Conservation (phyloP, 2,888 invertebrate species). For the Notodonta dromedarius region DNA sequence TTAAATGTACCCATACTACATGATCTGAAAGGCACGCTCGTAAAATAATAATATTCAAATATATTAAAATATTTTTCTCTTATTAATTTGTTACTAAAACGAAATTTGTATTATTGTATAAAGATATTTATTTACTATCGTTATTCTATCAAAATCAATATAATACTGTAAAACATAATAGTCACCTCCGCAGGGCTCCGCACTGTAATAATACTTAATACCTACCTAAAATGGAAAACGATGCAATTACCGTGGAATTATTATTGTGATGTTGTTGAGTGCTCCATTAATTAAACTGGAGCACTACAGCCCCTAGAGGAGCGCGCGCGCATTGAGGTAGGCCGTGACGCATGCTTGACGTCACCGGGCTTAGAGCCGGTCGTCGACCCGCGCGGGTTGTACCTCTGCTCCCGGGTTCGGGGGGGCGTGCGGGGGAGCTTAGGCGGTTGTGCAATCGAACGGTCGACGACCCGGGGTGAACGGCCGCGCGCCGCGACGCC, state of each 20-base stretch:
- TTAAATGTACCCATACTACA: too few relatives aligned
- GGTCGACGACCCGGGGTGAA: slow-evolving; percentile 82
- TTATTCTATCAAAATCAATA: too few relatives aligned
- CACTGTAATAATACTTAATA: too few relatives aligned
- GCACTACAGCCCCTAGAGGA: slow-evolving; percentile 78
- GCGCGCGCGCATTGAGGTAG: slow-evolving; percentile 85
- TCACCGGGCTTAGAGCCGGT: slow-evolving; percentile 73
- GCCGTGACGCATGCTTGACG: slow-evolving; percentile 82
- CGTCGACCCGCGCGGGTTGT: slow-evolving; percentile 68
- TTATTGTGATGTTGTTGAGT: slow-evolving; percentile 29
- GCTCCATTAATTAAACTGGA: slow-evolving; percentile 64
- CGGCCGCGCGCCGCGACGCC: slow-evolving; percentile 78
- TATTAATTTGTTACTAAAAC: too few relatives aligned
- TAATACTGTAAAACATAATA: too few relatives aligned
- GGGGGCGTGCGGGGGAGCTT: slow-evolving; percentile 52
- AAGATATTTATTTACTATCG: too few relatives aligned
- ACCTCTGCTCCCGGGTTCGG: slow-evolving; percentile 70
- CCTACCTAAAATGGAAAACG: background rate
- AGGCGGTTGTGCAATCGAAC: slow-evolving; percentile 80
- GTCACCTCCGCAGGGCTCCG: too few relatives aligned
- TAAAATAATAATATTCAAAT: too few relatives aligned
- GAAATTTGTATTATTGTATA: too few relatives aligned
- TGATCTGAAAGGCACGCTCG: too few relatives aligned
- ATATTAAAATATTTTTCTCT: too few relatives aligned
- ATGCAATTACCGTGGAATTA: slow-evolving; percentile 17